phyloP scores from a whole-genome alignment of 1,140 invertebrate species.

The Pteromalus puparum region DNA sequence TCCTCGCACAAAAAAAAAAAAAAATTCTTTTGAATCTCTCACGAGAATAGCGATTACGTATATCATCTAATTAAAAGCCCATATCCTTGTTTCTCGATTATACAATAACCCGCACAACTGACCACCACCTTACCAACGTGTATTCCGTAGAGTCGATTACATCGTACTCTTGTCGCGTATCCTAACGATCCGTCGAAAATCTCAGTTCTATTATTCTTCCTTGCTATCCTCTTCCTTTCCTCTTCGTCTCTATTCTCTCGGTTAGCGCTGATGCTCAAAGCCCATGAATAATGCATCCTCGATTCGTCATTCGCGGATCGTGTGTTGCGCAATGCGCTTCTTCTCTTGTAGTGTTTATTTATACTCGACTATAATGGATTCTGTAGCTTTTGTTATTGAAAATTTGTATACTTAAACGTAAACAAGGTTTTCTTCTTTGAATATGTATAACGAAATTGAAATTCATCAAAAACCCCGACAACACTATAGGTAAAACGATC shows the following conservation, averaged over 20 bases:
- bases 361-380: neutral
- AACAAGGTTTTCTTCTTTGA: too few species aligned
- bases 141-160: neutral
- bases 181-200: neutral
- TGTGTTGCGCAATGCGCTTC: neutral
- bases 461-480: neutral
- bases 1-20: too few species aligned
- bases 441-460: too few species aligned
- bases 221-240: neutral
- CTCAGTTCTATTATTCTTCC: neutral
- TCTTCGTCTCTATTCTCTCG: neutral
- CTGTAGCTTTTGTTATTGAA: neutral
- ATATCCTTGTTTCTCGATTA: neutral
- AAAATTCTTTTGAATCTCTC: neutral
- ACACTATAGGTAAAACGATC: neutral
- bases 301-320: conserved; percentile 18
- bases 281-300: conserved; percentile 46
- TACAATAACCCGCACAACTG: neutral
- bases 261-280: neutral
- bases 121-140: neutral
- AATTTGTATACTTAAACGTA: neutral
- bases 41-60: neutral
- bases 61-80: too few species aligned
- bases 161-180: conserved; percentile 13
- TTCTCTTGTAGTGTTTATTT: too few species aligned